Percentiles rank a stretch among this genome's conserved stretches.
Conservation (phyloP, 2,797 vertebrate species). For the Neomorphus geoffroyi region DNA sequence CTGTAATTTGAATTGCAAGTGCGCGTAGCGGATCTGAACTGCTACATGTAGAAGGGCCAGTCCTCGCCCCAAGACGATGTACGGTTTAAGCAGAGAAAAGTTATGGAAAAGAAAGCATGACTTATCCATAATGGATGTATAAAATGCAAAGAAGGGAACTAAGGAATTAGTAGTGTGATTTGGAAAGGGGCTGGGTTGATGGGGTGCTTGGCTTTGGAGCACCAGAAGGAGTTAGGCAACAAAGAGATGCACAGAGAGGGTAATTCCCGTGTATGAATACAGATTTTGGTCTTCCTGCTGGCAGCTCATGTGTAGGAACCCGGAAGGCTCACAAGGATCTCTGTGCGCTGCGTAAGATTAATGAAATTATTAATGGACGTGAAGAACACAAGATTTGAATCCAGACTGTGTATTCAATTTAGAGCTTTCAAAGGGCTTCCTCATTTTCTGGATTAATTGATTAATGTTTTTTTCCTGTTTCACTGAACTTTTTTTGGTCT, state of each 20-base stretch:
- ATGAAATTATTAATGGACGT: background rate
- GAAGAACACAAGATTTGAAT: background rate
- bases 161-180: background rate
- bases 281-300: background rate
- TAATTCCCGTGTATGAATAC: background rate
- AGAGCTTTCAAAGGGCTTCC: background rate
- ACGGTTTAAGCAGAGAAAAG: background rate
- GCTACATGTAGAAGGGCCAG: background rate
- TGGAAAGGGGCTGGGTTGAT: background rate
- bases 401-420: background rate
- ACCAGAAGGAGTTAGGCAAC: background rate
- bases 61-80: background rate
- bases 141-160: background rate
- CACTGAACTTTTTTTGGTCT: background rate
- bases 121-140: background rate
- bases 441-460: background rate
- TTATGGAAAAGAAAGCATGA: background rate
- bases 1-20: background rate
- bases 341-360: background rate
- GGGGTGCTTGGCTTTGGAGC: background rate
- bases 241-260: background rate
- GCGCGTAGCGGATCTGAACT: background rate
- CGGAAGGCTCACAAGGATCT: background rate
- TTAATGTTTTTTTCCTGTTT: background rate
- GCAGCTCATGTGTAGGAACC: background rate